Conservation (phyloP, 1,140 invertebrate species). For the Ceratitis capitata region DNA sequence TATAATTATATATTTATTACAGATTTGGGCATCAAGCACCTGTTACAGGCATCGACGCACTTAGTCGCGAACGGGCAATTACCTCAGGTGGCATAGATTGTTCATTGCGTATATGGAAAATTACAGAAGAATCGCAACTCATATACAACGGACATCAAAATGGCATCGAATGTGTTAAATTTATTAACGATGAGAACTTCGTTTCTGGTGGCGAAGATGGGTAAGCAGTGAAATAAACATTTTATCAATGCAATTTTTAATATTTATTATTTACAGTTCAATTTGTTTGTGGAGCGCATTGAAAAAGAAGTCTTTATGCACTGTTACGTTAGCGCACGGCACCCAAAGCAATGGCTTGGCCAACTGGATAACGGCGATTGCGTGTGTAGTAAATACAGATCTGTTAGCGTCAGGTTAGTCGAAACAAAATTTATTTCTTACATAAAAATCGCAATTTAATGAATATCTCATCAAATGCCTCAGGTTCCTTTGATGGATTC, state of each 20-base stretch:
- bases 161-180: conserved; percentile 86
- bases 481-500: conserved; percentile 85
- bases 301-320: conserved; percentile 90
- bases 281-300: conserved; percentile 86
- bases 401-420: conserved; percentile 83
- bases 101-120: conserved; percentile 92
- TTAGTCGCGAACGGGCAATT: conserved; percentile 84
- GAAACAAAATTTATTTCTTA: not conserved
- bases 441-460: not conserved
- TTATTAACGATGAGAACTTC: conserved; percentile 93
- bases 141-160: conserved; percentile 86
- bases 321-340: conserved; percentile 82
- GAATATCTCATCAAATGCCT: conserved; percentile 44
- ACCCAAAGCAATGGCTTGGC: conserved; percentile 71
- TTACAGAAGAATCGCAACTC: conserved; percentile 94
- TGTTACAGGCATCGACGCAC: conserved; percentile 90
- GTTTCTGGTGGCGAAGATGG: conserved; percentile 91
- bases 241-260: conserved; percentile 2
- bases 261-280: conserved; percentile 65
- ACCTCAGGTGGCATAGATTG: conserved; percentile 89
- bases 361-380: conserved; percentile 87
- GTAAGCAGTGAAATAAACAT: conserved; percentile 56
- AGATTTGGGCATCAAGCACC: conserved; percentile 90
- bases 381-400: conserved; percentile 86
- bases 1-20: conserved; percentile 35